phyloP scores from a whole-genome alignment of 2,113 vertebrate species.

The Eonycteris spelaea region DNA sequence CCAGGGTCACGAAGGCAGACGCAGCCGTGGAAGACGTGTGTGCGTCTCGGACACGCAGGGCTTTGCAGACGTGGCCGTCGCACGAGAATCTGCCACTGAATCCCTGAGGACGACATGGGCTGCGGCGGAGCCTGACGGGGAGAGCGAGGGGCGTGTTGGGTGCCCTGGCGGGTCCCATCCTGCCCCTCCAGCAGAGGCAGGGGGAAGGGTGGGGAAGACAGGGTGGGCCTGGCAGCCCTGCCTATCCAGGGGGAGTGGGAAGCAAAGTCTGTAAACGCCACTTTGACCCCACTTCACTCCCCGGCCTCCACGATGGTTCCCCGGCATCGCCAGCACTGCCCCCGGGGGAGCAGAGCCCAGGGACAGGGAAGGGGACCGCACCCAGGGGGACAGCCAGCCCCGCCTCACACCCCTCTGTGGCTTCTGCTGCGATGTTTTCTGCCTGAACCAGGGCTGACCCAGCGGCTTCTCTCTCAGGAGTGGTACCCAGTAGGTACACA shows the following conservation, averaged over 20 bases:
- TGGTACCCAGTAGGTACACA: too few relatives aligned
- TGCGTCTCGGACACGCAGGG: rapidly evolving
- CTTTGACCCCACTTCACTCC: not conserved
- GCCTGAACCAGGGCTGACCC: not conserved
- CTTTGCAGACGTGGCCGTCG: not conserved
- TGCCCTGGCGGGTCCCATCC: not conserved
- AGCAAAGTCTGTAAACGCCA: too few relatives aligned
- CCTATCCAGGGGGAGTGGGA: not conserved
- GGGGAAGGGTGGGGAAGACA: not conserved
- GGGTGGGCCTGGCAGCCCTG: rapidly evolving
- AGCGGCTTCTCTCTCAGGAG: not conserved
- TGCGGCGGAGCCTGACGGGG: not conserved
- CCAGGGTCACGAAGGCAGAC: rapidly evolving
- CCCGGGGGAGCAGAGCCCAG: not conserved
- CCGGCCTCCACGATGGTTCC: rapidly evolving
- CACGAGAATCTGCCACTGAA: not conserved
- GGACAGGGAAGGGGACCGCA: rapidly evolving
- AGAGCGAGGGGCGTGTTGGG: too few relatives aligned
- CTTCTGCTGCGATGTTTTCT: not conserved
- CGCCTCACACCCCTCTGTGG: rapidly evolving
- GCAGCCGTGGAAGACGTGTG: not conserved
- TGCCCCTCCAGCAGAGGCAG: not conserved
- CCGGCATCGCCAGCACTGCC: too few relatives aligned
- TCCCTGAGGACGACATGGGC: not conserved
- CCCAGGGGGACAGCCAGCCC: not conserved